Base-by-base conservation (phyloP, 2,113 vertebrate genomes). In the Diadophis punctatus region DNA sequence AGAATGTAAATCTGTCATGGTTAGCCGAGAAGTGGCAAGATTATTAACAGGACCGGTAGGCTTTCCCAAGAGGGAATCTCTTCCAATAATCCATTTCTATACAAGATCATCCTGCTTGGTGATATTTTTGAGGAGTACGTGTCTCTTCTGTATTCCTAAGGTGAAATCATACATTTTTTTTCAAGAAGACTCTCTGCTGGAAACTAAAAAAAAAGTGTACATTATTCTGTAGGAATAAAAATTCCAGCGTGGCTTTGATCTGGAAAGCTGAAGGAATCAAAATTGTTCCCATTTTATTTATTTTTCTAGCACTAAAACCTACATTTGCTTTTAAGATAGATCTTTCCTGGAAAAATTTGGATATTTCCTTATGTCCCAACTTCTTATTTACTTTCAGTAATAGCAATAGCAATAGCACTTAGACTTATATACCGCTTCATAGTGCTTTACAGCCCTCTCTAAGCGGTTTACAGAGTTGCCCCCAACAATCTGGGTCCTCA, bases 21-120 rank as follows among this genome's bases (percentile, higher is more conserved):
- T 93, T 90, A 86, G 91, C 89, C 53, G n/a, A 95, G 58, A 93
- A 95, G 93, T 94, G 92, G 96, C 74, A 80, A 95, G 95, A 95
- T 90, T 92, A 92, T 94, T 7, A 68, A 80, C 89, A 52, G 90
- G 95, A 95, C 25, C 0, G 46, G 30, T 30, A 87, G 55, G 90
- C 93, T 95, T 93, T 94, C 84, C 93, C 88, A 88, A 86, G 95
- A 94, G 94, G 86, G 93, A 88, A 94, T 74, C 84, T 88, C 93
- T 95, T 96, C 43, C 60, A 95, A 94, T 90, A 91, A 92, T 60
- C 93, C 95, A 94, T 86, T 55, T 46, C 80, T 58, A 20, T 91
- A 92, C 91, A 96, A 93, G 90, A 85, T 95, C 90, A 94, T 68
- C 39, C 92, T 55, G 30, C 91, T 88, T 14, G 74, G 94, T 88